phyloP scores from a whole-genome alignment of 2,797 vertebrate species.

The Neostethus bicornis region DNA sequence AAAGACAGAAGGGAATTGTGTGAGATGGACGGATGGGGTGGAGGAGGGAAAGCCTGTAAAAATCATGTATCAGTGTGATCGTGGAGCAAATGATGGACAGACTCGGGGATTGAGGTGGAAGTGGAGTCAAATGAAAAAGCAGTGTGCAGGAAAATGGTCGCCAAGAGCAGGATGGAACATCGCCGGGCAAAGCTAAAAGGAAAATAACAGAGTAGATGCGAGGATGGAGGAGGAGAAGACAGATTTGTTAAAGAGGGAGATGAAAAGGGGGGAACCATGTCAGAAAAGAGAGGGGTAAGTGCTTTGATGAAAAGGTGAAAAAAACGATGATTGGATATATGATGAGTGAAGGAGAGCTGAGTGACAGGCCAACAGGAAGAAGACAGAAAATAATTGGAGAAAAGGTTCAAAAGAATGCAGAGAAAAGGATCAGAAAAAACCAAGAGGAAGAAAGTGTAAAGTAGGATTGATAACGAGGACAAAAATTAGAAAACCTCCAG shows the following conservation, averaged over 20 bases:
- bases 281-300: constrained; percentile 21
- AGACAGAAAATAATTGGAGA: constrained; percentile 11
- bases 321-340: constrained; percentile 40
- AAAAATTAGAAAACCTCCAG: constrained; percentile 39
- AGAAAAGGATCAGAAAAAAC: not conserved
- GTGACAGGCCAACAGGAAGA: not conserved
- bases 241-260: constrained; percentile 6
- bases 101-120: constrained; percentile 37
- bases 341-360: constrained; percentile 24
- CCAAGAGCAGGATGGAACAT: constrained; percentile 15
- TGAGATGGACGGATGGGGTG: constrained; percentile 17
- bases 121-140: constrained; percentile 18
- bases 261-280: constrained; percentile 9
- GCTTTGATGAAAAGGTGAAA: constrained; percentile 34
- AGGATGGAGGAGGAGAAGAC: constrained; percentile 11
- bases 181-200: constrained; percentile 25
- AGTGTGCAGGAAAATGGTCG: constrained; percentile 22
- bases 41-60: constrained; percentile 24
- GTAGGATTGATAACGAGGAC: constrained; percentile 17
- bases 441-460: not conserved
- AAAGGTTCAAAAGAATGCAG: constrained; percentile 13
- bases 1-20: constrained; percentile 34
- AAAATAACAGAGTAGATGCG: constrained; percentile 31
- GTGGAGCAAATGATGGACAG: constrained; percentile 33
- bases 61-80: constrained; percentile 20